Base-by-base conservation (phyloP, 2,797 vertebrate species). In the Nannoperca australis region DNA sequence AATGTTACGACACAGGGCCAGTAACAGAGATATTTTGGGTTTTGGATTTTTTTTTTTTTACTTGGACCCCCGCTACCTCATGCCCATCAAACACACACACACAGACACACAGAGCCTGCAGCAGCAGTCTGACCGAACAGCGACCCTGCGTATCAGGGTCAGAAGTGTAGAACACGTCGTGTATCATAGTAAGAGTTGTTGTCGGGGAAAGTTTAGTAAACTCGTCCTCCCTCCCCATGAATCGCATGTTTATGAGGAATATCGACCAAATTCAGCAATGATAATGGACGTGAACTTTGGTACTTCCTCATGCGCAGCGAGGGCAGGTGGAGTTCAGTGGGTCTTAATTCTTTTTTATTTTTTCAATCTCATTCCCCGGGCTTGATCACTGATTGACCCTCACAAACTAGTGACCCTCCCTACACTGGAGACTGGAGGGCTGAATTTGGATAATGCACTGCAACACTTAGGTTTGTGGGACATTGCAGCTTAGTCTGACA, bases 61-160 rank as follows among this genome's bases (percentile, higher is more conserved):
- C 49, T 59, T 27, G 22, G 22, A 32, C 8, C 18, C 53, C 63
- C 40, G 69, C 42, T 76, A 14, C 69, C 20, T 38, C 36, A 9
- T 11, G 36, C 36, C 36, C 61, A 24, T 45, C 69, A 88, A 58
- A 30, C 51, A 61, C 50, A 60, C 71, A 80, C 61, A 30, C 45
- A 61, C 44, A 60, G 36, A 73, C 78, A 82, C 71, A 81, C 69
- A 88, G 38, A 82, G 89, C 92, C 91, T 74, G 78, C 75, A 91
- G 93, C 88, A 47, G 69, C 77, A 72, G 81, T 89, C 89, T 95
- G 95, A 95, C 95, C 91, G 88, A 88, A 80, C 89, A 83, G 27
- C 63, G 91, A 94, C 92, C 94, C 90, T 5, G 58, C 71, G 15
- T 81, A 87, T 92, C 80, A 76, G 78, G 94, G 91, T 94, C 89